Conservation (phyloP, 2,797 vertebrate genomes). For the Erpetoichthys calabaricus region DNA sequence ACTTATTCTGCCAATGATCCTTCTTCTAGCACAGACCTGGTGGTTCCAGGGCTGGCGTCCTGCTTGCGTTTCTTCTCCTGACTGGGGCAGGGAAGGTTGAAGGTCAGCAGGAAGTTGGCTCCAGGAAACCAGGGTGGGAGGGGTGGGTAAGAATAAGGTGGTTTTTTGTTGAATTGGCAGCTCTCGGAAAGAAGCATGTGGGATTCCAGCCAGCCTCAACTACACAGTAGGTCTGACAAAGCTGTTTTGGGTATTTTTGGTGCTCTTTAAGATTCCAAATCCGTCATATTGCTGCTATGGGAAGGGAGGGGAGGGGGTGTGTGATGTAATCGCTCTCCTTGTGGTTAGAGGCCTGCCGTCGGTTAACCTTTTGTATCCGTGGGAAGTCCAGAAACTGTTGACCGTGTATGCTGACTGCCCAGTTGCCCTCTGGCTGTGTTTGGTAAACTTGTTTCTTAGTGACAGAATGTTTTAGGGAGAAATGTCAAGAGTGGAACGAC, state of each 20-base stretch:
- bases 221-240: constrained; percentile 56
- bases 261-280: constrained; percentile 6
- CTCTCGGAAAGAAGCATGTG: constrained; percentile 38
- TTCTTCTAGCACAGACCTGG: too few relatives aligned
- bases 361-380: constrained; percentile 7
- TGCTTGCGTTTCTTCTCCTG: too few relatives aligned
- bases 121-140: constrained; percentile 27
- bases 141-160: constrained; percentile 24
- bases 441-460: too few relatives aligned
- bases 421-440: too few relatives aligned
- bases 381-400: not conserved
- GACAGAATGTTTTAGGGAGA: too few relatives aligned
- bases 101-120: constrained; percentile 60
- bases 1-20: too few relatives aligned
- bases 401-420: not conserved
- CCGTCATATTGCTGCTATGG: not conserved
- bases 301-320: constrained; percentile 2
- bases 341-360: constrained; percentile 4
- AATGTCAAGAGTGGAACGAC: too few relatives aligned
- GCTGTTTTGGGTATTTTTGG: constrained; percentile 18
- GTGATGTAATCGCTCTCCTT: constrained; percentile 4
- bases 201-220: constrained; percentile 46
- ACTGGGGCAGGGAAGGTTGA: constrained; percentile 36
- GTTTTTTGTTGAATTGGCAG: constrained; percentile 42
- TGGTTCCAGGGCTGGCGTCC: too few relatives aligned